A percentile compares a stretch with the other conserved stretches of the same genome.
These are phyloP conservation scores for Bolinopsis microptera DNA, from an alignment of 37 sponge, comb jelly and placozoan genomes.

Conservation along the genomic window DNA sequence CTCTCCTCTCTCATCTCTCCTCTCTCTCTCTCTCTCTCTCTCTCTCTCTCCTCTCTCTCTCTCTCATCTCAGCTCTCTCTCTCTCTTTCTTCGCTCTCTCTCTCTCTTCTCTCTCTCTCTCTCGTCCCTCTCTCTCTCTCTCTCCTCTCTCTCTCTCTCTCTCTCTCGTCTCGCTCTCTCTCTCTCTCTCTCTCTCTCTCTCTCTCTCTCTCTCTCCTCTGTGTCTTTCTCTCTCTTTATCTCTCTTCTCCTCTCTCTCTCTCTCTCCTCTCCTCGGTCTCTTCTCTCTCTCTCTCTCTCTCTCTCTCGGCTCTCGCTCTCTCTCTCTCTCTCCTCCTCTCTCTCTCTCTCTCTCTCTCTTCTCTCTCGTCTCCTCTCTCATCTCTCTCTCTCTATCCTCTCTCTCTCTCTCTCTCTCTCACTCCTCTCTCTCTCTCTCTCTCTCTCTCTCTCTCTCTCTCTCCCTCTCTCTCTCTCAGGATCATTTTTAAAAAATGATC, in stretches of 20 bases:
- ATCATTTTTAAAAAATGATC: too few relatives aligned
- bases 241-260: not conserved
- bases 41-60: not conserved
- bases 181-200: too few relatives aligned
- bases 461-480: too few relatives aligned
- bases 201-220: not conserved
- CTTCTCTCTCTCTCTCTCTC: not conserved
- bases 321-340: not conserved
- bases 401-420: not conserved
- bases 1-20: too few relatives aligned
- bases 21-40: not conserved
- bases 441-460: not conserved
- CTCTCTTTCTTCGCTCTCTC: not conserved
- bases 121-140: not conserved
- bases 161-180: too few relatives aligned
- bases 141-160: not conserved
- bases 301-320: too few relatives aligned
- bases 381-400: not conserved
- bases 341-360: not conserved
- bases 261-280: not conserved
- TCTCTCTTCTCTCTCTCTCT: too few relatives aligned
- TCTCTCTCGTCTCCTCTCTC: not conserved
- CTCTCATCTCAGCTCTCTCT: not conserved
- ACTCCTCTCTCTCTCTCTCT: not conserved
- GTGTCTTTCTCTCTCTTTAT: too few relatives aligned